These are phyloP conservation scores for Chlorospingus flavigularis DNA, from an alignment of 2,797 vertebrate genomes.

Conservation along the genomic window DNA sequence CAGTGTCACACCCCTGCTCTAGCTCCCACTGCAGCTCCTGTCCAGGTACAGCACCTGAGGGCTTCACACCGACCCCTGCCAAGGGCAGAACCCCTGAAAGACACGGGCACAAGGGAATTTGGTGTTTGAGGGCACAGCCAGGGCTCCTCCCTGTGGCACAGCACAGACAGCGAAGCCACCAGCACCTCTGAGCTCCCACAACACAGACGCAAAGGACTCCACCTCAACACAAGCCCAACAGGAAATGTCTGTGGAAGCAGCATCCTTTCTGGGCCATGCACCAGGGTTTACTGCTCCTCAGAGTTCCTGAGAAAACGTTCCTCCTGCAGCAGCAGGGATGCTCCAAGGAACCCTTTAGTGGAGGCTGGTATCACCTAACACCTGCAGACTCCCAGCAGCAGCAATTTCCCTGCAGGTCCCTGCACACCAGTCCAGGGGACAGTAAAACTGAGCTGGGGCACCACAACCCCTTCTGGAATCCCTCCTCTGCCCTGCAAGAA, in stretches of 20 bases:
- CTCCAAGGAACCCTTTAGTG: not conserved
- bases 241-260: not conserved
- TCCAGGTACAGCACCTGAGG: not conserved
- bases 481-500: not conserved
- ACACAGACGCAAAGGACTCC: not conserved
- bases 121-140: not conserved
- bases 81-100: not conserved
- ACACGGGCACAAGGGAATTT: accelerated
- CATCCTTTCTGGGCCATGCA: accelerated
- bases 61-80: not conserved
- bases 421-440: accelerated
- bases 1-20: not conserved
- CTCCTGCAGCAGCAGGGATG: not conserved
- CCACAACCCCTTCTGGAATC: not conserved
- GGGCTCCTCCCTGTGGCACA: not conserved
- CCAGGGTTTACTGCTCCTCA: not conserved
- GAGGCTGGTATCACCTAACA: accelerated
- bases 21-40: not conserved
- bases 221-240: not conserved
- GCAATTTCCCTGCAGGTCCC: not conserved
- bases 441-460: not conserved
- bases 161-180: not conserved
- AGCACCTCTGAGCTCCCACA: not conserved
- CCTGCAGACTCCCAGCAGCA: not conserved
- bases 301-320: not conserved